phyloP scores from a whole-genome alignment of 2,113 vertebrate genomes.

The Pollachius pollachius region DNA sequence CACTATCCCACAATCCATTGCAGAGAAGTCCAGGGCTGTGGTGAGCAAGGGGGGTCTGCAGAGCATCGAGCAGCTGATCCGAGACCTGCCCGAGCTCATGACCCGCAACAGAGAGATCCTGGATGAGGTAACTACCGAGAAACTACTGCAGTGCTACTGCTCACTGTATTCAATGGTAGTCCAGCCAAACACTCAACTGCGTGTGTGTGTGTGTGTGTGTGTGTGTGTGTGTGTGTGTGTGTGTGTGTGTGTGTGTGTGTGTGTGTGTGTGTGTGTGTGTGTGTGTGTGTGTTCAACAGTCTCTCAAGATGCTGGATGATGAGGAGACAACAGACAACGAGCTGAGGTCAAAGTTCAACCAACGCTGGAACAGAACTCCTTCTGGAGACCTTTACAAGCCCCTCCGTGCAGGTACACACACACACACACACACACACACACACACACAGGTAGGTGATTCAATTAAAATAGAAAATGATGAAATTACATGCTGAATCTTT shows the following conservation, averaged over 20 bases:
- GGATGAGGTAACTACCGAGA: slow-evolving; percentile 78
- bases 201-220: slow-evolving; percentile 1
- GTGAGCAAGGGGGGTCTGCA: slow-evolving; percentile 91
- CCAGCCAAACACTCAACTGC: background rate
- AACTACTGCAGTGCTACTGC: background rate
- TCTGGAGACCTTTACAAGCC: slow-evolving; percentile 95
- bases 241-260: slow-evolving; percentile 7
- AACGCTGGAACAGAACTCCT: slow-evolving; percentile 94
- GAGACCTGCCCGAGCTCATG: slow-evolving; percentile 90
- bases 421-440: slow-evolving; percentile 1
- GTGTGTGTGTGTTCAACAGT: slow-evolving; percentile 62
- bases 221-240: background rate
- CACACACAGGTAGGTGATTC: background rate
- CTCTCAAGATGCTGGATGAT: slow-evolving; percentile 88
- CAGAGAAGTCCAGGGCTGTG: slow-evolving; percentile 86
- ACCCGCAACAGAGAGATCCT: slow-evolving; percentile 96
- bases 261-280: slow-evolving; percentile 1
- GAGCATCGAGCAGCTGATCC: slow-evolving; percentile 93
- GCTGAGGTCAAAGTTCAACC: slow-evolving; percentile 89
- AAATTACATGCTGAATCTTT: no score
- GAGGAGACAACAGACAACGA: slow-evolving; percentile 95
- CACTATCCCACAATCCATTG: slow-evolving; percentile 91
- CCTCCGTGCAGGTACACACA: slow-evolving; percentile 80
- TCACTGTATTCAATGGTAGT: background rate
- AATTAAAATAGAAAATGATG: no score